phyloP scores from a whole-genome alignment of 2,888 invertebrate species.

The Trissolcus japonicus region DNA sequence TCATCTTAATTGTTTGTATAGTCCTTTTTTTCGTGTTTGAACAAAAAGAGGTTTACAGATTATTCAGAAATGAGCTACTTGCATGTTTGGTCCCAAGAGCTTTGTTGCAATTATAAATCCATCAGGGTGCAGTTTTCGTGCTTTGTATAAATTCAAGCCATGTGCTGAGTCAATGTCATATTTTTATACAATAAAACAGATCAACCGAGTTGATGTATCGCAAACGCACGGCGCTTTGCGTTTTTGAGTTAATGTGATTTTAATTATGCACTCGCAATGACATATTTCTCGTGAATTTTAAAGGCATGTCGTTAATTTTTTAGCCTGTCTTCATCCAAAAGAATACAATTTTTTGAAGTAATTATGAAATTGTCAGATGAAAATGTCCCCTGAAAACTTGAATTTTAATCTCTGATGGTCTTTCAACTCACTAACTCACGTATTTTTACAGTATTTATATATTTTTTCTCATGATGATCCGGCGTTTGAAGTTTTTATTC shows the following conservation, averaged over 20 bases:
- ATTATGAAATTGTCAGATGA: no score
- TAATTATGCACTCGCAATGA: conserved; percentile 50
- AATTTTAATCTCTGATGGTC: no score
- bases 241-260: conserved; percentile 56
- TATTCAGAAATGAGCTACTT: conserved; percentile 44
- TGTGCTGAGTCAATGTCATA: conserved; percentile 31
- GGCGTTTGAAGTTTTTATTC: no score
- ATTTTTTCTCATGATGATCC: no score
- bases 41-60: conserved; percentile 1
- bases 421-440: no score
- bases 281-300: no score
- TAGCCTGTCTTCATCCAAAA: no score
- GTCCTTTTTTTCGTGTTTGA: not conserved
- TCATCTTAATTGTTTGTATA: conserved; percentile 1
- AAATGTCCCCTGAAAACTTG: no score
- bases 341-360: no score
- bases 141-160: conserved; percentile 47
- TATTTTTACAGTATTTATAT: no score
- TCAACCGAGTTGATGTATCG: conserved; percentile 18
- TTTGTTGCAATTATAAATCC: conserved; percentile 60
- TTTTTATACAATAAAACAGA: conserved; percentile 31
- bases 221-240: conserved; percentile 58
- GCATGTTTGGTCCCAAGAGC: conserved; percentile 37
- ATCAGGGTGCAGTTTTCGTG: conserved; percentile 52
- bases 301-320: no score